phyloP scores from a whole-genome alignment of 1,140 invertebrate species.

The Lineus longissimus region DNA sequence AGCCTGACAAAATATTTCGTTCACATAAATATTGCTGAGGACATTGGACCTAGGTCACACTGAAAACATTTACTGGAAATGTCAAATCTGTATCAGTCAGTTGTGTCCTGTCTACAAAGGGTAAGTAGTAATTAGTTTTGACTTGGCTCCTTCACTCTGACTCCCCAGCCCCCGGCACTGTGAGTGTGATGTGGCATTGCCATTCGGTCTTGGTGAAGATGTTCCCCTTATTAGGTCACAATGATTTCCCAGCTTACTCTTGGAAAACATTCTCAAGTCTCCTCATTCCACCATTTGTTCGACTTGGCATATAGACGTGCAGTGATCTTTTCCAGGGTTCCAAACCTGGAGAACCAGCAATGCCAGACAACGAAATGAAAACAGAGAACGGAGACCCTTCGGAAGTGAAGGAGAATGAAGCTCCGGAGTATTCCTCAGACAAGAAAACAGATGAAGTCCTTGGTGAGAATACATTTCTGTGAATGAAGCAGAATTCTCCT shows the following conservation, averaged over 20 bases:
- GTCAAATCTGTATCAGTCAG: not conserved
- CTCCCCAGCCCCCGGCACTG: too few species aligned
- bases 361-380: conserved; percentile 26
- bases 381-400: conserved; percentile 9
- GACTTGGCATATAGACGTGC: too few species aligned
- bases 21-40: too few species aligned
- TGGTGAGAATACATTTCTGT: conserved; percentile 17
- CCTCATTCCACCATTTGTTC: not conserved
- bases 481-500: not conserved
- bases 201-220: not conserved
- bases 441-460: conserved; percentile 37
- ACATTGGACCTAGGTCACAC: too few species aligned
- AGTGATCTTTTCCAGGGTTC: not conserved
- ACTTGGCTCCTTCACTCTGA: too few species aligned
- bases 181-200: too few species aligned
- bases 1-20: too few species aligned
- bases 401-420: conserved; percentile 27
- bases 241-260: not conserved
- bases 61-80: not conserved
- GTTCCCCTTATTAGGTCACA: not conserved
- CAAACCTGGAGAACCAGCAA: conserved; percentile 11
- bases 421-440: conserved; percentile 20
- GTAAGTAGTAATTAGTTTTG: not conserved
- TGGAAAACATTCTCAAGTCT: not conserved
- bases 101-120: not conserved